Conservation (phyloP, 2,113 vertebrate genomes). For the Balaeniceps rex region DNA sequence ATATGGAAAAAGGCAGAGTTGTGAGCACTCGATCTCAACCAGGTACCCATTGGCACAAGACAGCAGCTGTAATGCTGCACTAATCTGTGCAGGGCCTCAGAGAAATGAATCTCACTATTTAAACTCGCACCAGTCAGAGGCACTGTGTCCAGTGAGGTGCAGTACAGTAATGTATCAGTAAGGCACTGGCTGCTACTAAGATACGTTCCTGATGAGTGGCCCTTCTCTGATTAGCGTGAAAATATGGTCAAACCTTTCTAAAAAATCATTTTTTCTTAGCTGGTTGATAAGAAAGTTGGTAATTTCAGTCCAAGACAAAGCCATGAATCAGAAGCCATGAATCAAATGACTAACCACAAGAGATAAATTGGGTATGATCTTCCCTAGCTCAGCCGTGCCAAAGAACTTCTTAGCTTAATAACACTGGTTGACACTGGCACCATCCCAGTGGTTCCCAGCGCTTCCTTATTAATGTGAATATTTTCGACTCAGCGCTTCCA, state of each 20-base stretch:
- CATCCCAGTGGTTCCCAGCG: slow-evolving; percentile 54
- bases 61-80: not conserved
- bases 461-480: slow-evolving; percentile 62
- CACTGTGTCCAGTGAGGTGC: not conserved
- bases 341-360: slow-evolving; percentile 37
- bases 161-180: not conserved
- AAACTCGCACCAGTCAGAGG: not conserved
- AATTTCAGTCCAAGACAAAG: slow-evolving; percentile 37
- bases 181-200: not conserved
- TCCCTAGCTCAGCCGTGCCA: slow-evolving; percentile 43
- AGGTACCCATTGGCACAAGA: not conserved
- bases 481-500: slow-evolving; percentile 69
- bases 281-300: slow-evolving; percentile 7
- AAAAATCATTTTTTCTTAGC: slow-evolving; percentile 16
- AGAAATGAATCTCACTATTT: not conserved
- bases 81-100: not conserved
- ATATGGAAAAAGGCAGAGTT: not conserved
- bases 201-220: not conserved
- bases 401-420: slow-evolving; percentile 59
- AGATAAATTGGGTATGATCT: slow-evolving; percentile 43
- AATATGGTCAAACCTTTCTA: not conserved
- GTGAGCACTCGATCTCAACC: not conserved
- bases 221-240: not conserved
- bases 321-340: slow-evolving; percentile 40
- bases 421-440: slow-evolving; percentile 44